Base-by-base conservation (phyloP, 2,113 vertebrate genomes). In the Camarhynchus parvulus region DNA sequence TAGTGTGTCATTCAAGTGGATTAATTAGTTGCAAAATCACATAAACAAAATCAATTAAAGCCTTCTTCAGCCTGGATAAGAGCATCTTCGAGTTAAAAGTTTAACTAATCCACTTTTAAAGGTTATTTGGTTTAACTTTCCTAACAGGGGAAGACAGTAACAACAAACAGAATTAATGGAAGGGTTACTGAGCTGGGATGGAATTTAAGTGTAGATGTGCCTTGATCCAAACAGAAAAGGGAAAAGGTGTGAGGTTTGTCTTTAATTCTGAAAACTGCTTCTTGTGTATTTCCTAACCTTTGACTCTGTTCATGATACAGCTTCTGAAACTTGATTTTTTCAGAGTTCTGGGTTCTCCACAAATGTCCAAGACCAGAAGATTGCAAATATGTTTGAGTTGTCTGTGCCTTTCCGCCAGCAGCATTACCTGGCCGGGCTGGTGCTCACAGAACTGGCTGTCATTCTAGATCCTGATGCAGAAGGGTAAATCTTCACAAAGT, bases 261-360 rank as follows among this genome's bases (percentile, higher is more conserved):
- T 83, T 79, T 72, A 59, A 63, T 77, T 89, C 67, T 91, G 59
- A 50, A 72, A 66, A 63, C 24, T 23, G 11, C 31, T 85, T 69
- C 23, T n/a, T 6, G 5, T 23, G 3, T 67, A 6, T 77, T 47
- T 86, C 33, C 4, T 69, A 49, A 85, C 21, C 46, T 89, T 35
- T 89, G 62, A 18, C 55, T 47, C 25, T 16, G 11, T 82, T 82
- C 56, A 5, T 84, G 84, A 20, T 41, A 15, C 42, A 93, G 23
- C 47, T 91, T 20, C 64, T 89, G 83, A 56, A 80, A 41, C 47
- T 77, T 56, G 76, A 10, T 82, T 87, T 90, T 91, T 79, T 84
- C 98, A 99, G 99, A 99, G 99, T 96, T 99, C 99, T 97, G 99
- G 99, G 25, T 99, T 99, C 97, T 99, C 99, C 66, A 99, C 99